Base-by-base conservation (phyloP, 37 sponge, comb jelly and placozoan species). In the Lycopodina hypogea region DNA sequence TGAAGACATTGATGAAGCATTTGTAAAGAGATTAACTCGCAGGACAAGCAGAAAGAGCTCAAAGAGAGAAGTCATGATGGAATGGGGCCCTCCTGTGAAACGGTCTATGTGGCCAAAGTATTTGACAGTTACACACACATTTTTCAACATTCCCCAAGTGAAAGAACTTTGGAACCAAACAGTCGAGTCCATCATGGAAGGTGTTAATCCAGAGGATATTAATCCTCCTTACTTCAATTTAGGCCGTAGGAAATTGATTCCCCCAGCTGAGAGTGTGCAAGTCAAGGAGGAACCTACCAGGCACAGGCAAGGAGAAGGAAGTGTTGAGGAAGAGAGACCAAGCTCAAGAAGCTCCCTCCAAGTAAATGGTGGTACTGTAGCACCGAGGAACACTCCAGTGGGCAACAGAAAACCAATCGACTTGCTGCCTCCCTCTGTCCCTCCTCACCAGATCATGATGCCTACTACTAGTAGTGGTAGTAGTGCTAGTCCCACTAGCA, bases 1-100 rank as follows among this genome's bases (percentile, higher is more conserved):
- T 58, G 87, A 86, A 71, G 58, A 39, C 38, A 86, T 86, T 55
- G 87, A 86, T 50, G 85, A 84, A 42, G 75, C 67, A 12, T 39
- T 72, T 12, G 52, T 72, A 72, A 72, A 41, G 0, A 19, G 74
- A 61, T 52, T 72, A 33, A 34, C 23, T 9, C 7, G 9, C 33
- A 71, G 73, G 3, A 45, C 71, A 23, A 42, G 74, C 36, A 39
- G 74, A 1, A 50, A 73, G 6, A 30, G 57, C 12, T 73, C 57
- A 14, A 34, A 24, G 12, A 41, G 57, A 37, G 30, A 78, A 36
- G 41, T 40, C 3, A 17, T 24, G n/a, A 11, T 32, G 56, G 28
- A 32, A 4, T 67, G 56, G 75, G 69, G 29, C 8, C 48, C 64
- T 18, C 71, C 73, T 2, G 78, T 86, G 52, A 76, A 58, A 15